Conservation (phyloP, 92 coral and sea anemone genomes). For the Nematostella vectensis region DNA sequence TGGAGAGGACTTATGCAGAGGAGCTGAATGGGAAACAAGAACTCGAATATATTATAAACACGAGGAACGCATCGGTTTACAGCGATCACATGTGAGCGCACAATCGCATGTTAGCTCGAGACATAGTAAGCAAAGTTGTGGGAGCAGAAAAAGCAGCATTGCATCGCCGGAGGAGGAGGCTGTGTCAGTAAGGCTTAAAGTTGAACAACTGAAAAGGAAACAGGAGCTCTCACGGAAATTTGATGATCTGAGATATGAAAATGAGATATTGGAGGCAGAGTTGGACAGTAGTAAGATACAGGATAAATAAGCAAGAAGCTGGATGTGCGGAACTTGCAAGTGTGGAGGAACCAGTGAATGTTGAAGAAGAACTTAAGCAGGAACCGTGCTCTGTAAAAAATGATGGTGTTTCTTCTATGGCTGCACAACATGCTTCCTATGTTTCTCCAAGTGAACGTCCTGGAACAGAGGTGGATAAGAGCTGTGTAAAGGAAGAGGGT, state of each 20-base stretch:
- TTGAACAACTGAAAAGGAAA: neutral
- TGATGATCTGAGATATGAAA: neutral
- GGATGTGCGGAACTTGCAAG: no score
- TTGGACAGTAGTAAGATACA: no score
- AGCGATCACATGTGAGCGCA: neutral
- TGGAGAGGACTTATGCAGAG: neutral
- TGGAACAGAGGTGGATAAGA: no score
- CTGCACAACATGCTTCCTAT: neutral
- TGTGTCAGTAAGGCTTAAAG: neutral
- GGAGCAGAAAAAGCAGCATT: no score
- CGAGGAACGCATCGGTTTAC: neutral
- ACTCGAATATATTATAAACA: neutral
- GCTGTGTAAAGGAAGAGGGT: no score
- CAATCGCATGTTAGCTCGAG: neutral
- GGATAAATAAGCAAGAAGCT: no score
- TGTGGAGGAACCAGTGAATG: no score
- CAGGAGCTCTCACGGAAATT: neutral
- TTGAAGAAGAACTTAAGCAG: no score
- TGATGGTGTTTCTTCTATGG: neutral
- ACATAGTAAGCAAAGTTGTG: no score
- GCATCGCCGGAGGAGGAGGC: neutral
- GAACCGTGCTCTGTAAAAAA: neutral
- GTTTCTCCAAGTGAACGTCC: neutral
- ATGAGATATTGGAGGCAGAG: neutral
- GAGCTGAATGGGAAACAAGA: neutral